Conservation (phyloP, 37 sponge, comb jelly and placozoan species). For the Spongia lamella region DNA sequence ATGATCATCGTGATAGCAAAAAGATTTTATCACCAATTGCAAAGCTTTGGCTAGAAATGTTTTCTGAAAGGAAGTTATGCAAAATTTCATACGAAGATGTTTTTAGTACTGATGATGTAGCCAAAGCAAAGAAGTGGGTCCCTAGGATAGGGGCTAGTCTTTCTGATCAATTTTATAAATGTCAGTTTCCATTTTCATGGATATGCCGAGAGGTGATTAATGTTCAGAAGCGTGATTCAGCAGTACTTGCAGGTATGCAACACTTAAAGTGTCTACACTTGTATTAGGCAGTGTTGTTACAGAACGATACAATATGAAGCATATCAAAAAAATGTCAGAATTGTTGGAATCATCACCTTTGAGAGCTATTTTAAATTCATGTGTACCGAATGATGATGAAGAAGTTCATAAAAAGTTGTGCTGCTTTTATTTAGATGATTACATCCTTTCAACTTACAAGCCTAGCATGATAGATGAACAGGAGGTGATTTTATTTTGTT, state of each 20-base stretch:
- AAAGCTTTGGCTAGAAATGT: slow-evolving; percentile 59
- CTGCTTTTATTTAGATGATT: too few species aligned
- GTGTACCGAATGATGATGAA: too few species aligned
- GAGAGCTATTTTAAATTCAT: too few species aligned
- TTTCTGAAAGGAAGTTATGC: slow-evolving; percentile 11
- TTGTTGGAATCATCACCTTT: too few species aligned
- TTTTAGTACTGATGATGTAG: not conserved
- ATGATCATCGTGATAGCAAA: not conserved
- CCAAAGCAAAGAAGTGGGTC: slow-evolving; percentile 1
- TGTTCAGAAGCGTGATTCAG: slow-evolving; percentile 31
- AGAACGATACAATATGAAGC: too few species aligned
- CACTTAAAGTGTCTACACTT: too few species aligned
- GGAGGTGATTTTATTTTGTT: too few species aligned
- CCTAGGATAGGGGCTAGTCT: slow-evolving; percentile 29
- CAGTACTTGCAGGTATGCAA: not conserved
- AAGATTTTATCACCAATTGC: slow-evolving; percentile 9
- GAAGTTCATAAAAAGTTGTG: too few species aligned
- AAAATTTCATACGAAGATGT: slow-evolving; percentile 29
- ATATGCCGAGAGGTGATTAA: slow-evolving; percentile 62
- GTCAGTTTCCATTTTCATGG: slow-evolving; percentile 88
- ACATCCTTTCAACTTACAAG: too few species aligned
- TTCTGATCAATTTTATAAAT: slow-evolving; percentile 26
- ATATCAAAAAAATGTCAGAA: too few species aligned
- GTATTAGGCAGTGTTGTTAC: too few species aligned
- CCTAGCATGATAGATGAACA: too few species aligned